These are phyloP conservation scores for Eristalis tenax DNA, from an alignment of 2,888 invertebrate genomes.

Conservation along the genomic window DNA sequence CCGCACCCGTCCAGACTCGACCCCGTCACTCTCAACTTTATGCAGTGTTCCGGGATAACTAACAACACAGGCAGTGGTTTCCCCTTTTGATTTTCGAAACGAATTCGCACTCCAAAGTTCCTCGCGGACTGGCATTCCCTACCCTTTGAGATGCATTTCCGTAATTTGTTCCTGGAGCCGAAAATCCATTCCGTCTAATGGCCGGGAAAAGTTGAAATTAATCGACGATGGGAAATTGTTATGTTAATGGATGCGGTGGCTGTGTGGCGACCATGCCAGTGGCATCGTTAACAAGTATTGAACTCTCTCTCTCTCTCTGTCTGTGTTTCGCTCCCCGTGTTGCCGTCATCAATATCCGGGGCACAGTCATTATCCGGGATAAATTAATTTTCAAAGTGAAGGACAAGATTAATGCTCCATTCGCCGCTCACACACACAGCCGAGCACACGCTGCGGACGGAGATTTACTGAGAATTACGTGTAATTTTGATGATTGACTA, in stretches of 20 bases:
- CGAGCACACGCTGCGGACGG: neutral
- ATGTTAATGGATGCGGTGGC: neutral
- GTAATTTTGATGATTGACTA: neutral
- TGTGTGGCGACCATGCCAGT: neutral
- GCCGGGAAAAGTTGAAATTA: neutral
- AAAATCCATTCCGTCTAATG: neutral
- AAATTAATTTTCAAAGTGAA: neutral
- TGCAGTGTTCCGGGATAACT: too few relatives aligned
- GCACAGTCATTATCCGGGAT: neutral
- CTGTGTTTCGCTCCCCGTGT: neutral
- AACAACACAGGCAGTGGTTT: too few relatives aligned
- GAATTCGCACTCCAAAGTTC: too few relatives aligned
- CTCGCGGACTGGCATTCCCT: neutral
- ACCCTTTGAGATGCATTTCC: neutral
- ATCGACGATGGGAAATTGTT: neutral
- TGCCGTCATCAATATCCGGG: neutral
- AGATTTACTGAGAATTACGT: neutral
- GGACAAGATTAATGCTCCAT: neutral
- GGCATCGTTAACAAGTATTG: neutral
- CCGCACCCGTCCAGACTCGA: too few relatives aligned
- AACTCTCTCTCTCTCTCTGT: neutral
- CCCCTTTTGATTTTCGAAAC: too few relatives aligned
- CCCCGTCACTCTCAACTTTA: too few relatives aligned
- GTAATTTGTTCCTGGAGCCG: neutral
- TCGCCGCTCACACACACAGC: neutral